Base-by-base conservation (phyloP, 2,797 vertebrate genomes). In the Chromis chromis region DNA sequence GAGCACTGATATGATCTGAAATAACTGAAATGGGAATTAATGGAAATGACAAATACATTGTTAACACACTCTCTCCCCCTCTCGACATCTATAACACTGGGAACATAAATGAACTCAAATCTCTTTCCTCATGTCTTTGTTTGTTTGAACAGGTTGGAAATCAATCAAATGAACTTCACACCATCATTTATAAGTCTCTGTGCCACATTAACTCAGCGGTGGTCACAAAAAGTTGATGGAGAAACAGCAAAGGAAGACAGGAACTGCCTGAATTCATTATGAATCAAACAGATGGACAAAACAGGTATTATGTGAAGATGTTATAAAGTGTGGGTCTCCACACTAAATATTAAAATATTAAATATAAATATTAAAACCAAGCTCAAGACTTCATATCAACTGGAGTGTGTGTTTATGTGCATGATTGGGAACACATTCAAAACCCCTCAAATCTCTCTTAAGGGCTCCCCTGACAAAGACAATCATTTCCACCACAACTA, bases 401-500 rank as follows among this genome's bases (percentile, higher is more conserved):
- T 71, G 31, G 3, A 46, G 40, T 22, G 66, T 53, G 31, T 65
- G 73, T 40, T 36, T 68, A 9, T 54, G 24, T 59, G 33, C 6
- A 19, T 22, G 49, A 68, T 13, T 39, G 56, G 50, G 46, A 13
- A 31, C 54, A 60, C 63, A 59, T 48, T 70, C 40, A 67, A 81
- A 65, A 77, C 33, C 33, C 33, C 33, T 36, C 63, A 67, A 65
- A 50, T 71, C 57, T 72, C 65, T 76, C 54, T 58, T 60, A 70
- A 55, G 66, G 27, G 76, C 53, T 78, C 44, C 52, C 64, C 57
- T 27, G 44, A 78, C 65, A 82, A 84, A 85, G 69, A 65, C 53
- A 85, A 81, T 84, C 28, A 87, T 78, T 87, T 83, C 79, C 72
- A 74, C 62, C 70, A 75, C 31, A 69, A 54, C 61, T 65, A 58